Base-by-base conservation (phyloP, 2,797 vertebrate genomes). In the Macropus fuliginosus region DNA sequence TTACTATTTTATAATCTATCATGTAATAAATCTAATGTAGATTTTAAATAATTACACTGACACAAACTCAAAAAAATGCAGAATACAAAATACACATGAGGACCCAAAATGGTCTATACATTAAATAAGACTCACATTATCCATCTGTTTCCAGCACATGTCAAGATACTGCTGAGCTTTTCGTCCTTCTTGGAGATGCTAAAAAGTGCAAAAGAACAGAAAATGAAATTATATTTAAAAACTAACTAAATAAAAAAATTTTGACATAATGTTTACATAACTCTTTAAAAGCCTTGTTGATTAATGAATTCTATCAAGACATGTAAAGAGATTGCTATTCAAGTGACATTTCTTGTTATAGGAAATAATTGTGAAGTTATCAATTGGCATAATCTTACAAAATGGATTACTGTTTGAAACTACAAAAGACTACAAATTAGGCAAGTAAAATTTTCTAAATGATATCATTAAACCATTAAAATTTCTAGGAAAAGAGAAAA, bases 91-190 rank as follows among this genome's bases (percentile, higher is more conserved):
- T 92, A 96, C 74, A 97, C 96, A 34, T 55, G 0, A 96, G 92
- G 21, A 57, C n/a, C n/a, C n/a, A 93, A 56, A 94, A 66, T 0
- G 52, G 52, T 52, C 56, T 91, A 52, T 54, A 1, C n/a, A 89
- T 94, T 95, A 97, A 34, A 8, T 57, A 0, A 74, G 52, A 99
- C 99, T 99, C 98, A 99, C 99, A 96, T 99, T 99, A 98, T 99
- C 99, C 99, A 99, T 99, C 99, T 99, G 99, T 98, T 99, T 99
- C 99, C 99, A 99, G 98, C 99, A 99, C 97, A 99, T 99, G 96
- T 99, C 99, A 98, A 99, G 99, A 99, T 99, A 99, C 94, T 99
- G 99, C 97, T 99, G 99, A 95, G 99, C 99, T 98, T 99, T 99
- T 97, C 99, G 99, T 89, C 99, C 99, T 98, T 99, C 99, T 97